Evolutionary conservation across 2,113 vertebrate genomes (phyloP).

Genomic region (Archocentrus centrarchus): DNA sequence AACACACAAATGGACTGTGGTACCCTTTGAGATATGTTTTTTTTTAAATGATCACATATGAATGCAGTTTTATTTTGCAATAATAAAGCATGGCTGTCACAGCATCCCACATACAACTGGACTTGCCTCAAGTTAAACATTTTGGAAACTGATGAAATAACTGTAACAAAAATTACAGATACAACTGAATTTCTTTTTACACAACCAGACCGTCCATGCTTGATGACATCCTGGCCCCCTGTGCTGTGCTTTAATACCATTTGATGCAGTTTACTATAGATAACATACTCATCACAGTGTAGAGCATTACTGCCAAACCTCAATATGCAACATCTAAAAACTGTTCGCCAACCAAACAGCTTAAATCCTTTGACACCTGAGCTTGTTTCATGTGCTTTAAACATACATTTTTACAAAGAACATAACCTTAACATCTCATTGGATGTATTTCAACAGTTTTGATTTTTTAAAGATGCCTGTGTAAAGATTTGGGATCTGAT

Average conservation of each 20-base stretch:
- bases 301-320: not conserved
- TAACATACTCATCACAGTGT: not conserved
- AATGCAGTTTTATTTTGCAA: not conserved
- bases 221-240: too few relatives aligned
- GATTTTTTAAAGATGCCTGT: too few relatives aligned
- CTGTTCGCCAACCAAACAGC: not conserved
- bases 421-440: not conserved
- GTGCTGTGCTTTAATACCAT: too few relatives aligned
- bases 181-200: too few relatives aligned
- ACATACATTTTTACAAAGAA: not conserved
- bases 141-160: not conserved
- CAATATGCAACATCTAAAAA: not conserved
- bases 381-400: not conserved
- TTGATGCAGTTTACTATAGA: not conserved
- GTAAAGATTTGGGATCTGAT: not conserved
- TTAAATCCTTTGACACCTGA: accelerated
- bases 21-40: too few relatives aligned
- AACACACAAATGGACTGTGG: not conserved
- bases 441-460: not conserved
- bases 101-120: not conserved
- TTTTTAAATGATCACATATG: not conserved
- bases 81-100: not conserved
- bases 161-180: too few relatives aligned
- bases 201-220: too few relatives aligned
- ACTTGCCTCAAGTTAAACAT: not conserved